Percentiles rank a stretch among this genome's conserved stretches.
phyloP scores from a whole-genome alignment of 2,797 vertebrate genomes.

The Catamblyrhynchus diadema region DNA sequence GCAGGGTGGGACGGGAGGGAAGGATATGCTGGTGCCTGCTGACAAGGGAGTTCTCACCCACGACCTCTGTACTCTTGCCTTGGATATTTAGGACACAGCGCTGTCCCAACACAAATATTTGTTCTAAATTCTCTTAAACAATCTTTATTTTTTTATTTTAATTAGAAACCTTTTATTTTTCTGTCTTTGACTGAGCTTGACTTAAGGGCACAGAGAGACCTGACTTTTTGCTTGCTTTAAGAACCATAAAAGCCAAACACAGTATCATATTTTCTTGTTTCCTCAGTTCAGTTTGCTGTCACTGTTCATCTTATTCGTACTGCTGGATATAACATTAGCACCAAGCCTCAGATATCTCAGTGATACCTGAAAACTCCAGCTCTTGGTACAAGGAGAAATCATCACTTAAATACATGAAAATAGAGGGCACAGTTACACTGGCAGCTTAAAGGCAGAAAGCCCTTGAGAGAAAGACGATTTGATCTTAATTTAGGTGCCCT shows the following conservation, averaged over 20 bases:
- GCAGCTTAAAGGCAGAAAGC: neutral
- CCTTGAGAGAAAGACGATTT: neutral
- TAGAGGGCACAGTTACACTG: accelerated
- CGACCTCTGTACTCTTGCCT: conserved; percentile 33
- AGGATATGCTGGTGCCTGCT: neutral
- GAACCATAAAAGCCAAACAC: neutral
- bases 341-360: neutral
- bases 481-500: neutral
- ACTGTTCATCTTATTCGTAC: neutral
- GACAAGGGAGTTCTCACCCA: neutral
- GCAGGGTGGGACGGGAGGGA: neutral
- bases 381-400: neutral
- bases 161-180: neutral
- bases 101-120: conserved; percentile 38
- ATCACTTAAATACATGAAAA: neutral
- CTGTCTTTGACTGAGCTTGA: neutral
- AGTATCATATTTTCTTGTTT: neutral
- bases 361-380: neutral
- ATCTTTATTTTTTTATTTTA: conserved; percentile 15
- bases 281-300: neutral
- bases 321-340: neutral
- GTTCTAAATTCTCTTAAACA: neutral
- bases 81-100: neutral
- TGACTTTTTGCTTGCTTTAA: neutral
- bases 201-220: neutral